Evolutionary conservation across 2,888 invertebrate species (phyloP), one percentile per base, ranked within the genome.

Genomic region (Vandiemenella viatica): DNA sequence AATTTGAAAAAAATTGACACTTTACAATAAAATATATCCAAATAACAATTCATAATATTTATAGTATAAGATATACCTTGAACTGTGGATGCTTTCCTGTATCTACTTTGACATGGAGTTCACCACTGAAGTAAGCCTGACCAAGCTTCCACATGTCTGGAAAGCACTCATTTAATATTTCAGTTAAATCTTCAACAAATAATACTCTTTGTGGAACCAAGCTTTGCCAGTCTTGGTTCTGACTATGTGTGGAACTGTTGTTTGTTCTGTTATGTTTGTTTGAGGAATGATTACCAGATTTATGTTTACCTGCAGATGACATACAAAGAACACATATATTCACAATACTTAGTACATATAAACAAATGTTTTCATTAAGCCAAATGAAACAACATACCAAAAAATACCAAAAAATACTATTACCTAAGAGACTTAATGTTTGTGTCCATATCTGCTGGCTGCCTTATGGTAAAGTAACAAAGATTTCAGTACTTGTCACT

Each of bases 71-170:
- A 15, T 17, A 55, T 59, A 82, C 85, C 74, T 88, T 89, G 56
- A 88, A 86, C 43, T 80, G 77, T 0, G 74, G 71, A 51, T 86
- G 86, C 46, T 84, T 75, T n/a, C 79, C 77, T 2, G 74, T 66
- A 62, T 81, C 81, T 10, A 79, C 74, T 55, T 83, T 79, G 0
- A 84, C 80, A 58, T 82, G 79, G 48, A 93, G 68, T 62, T 91
- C 87, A 6, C 88, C 89, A 4, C 84, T 83, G 66, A 95, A 93
- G 72, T 97, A 97, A 37, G 90, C 80, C 61, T 92, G 83, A 0
- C 96, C 95, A 1, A 98, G 76, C 62, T 91, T 87, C 95, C 95
- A 97, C 59, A 98, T 75, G 65, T 95, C 90, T 23, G 90, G 88
- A 62, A 96, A 76, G 54, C 82, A 77, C 49, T 80, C 78, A 1